Conservation (phyloP, 1,140 invertebrate species). For the Teleopsis dalmanni region DNA sequence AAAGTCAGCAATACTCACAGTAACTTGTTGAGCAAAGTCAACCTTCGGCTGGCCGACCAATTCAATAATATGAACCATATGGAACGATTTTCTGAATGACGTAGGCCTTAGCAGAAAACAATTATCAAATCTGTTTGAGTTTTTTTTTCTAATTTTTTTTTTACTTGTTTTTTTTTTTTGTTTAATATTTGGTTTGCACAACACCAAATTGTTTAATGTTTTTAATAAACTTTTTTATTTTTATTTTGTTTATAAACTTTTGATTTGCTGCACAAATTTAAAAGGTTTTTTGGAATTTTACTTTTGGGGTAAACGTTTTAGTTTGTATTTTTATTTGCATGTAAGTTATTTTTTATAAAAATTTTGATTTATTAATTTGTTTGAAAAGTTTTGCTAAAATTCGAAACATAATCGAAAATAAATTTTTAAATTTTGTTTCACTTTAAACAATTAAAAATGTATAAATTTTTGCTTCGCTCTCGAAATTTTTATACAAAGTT, state of each 20-base stretch:
- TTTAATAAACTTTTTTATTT: not conserved
- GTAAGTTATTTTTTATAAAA: not conserved
- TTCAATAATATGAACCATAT: constrained; percentile 46
- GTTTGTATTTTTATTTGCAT: not conserved
- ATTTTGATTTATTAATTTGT: too few relatives aligned
- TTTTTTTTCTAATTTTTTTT: not conserved
- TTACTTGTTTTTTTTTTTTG: not conserved
- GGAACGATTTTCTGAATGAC: constrained; percentile 36
- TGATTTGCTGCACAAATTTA: too few relatives aligned
- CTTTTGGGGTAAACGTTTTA: too few relatives aligned
- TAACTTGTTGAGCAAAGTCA: constrained; percentile 46
- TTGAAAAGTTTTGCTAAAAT: too few relatives aligned
- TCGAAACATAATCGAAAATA: not conserved
- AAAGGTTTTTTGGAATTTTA: too few relatives aligned
- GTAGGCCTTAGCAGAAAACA: not conserved
- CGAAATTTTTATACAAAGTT: too few relatives aligned
- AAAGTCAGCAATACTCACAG: constrained; percentile 30
- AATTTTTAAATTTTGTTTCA: not conserved
- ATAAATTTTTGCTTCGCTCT: not conserved
- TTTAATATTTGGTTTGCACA: not conserved
- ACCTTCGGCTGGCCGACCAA: constrained; percentile 45
- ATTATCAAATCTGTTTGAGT: not conserved
- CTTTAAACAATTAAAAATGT: not conserved
- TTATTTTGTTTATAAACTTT: not conserved
- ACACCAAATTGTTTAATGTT: not conserved